Base-by-base conservation (phyloP, 2,888 invertebrate genomes). In the Syrista parreyssii region DNA sequence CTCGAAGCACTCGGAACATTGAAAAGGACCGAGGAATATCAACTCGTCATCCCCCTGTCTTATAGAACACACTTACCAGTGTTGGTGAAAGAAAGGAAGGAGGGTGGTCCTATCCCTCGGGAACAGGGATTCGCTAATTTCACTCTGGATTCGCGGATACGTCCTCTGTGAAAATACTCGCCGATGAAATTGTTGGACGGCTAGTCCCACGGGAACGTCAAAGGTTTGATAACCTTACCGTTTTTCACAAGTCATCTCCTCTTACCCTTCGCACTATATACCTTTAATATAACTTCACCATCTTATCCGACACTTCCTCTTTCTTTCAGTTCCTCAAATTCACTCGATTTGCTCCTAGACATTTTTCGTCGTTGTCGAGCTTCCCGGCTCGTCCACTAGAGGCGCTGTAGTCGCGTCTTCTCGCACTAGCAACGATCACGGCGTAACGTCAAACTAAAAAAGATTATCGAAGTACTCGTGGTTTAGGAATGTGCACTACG, bases 1-100 rank as follows among this genome's bases (percentile, higher is more conserved):
- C 90, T 91, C 84, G 85, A 90, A 90, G 89, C 90, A 91, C 86
- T 89, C 89, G 89, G 90, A 88, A 90, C 91, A 91, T 91, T 91
- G 91, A 90, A 91, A 90, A 89, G 88, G 88, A 88, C 83, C 76
- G 80, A 78, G 81, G 79, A 83, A 83, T 83, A 85, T 83, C 81
- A 81, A 81, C 77, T 80, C 74, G 36, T 75, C 36, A 68, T 71
- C 36, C 40, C 68, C 73, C 69, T 75, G 73, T 76, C 55, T 55
- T 55, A 23, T 55, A 55, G 55, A 55, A 55, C 9, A 6, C 23
- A 55, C 15, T 55, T 55, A 55, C 23, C 55, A 23, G 55, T 55
- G 55, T 55, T 55, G 55, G 23, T 55, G 55, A 33, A 71, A 31
- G 71, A 71, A 33, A 33, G 81, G 75, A 68, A 72, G 76, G 40